These are phyloP conservation scores for Platynereis dumerilii DNA, from an alignment of 2,888 invertebrate genomes.

Conservation along the genomic window DNA sequence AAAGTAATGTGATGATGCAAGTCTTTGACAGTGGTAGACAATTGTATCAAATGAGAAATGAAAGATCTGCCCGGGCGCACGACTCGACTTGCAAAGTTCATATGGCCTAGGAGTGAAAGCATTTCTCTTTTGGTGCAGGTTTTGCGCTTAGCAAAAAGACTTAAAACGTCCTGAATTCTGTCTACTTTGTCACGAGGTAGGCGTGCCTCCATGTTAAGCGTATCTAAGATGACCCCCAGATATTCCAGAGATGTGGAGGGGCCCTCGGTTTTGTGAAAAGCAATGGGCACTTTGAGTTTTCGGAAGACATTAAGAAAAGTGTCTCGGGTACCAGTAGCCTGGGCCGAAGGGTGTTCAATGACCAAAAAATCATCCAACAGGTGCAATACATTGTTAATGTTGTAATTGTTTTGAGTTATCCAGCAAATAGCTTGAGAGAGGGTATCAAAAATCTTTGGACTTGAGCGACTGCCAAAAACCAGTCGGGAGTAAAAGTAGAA, in stretches of 20 bases:
- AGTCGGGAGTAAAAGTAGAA: too few relatives aligned
- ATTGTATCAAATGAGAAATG: constrained; percentile 27
- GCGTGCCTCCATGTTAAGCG: constrained; percentile 29
- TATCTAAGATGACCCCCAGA: constrained; percentile 35
- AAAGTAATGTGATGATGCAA: constrained; percentile 25
- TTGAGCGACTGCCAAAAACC: too few relatives aligned
- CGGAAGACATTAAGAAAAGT: constrained; percentile 21
- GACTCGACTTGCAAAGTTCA: constrained; percentile 12
- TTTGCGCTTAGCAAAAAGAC: constrained; percentile 13
- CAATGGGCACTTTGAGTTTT: constrained; percentile 28
- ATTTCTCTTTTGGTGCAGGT: constrained; percentile 31
- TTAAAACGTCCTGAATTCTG: neutral
- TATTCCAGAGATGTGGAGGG: constrained; percentile 32
- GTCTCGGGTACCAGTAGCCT: too few relatives aligned
- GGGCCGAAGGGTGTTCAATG: too few relatives aligned
- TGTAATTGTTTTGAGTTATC: too few relatives aligned
- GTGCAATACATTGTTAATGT: too few relatives aligned
- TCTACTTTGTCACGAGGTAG: neutral
- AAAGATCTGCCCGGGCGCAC: constrained; percentile 31
- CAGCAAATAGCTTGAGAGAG: too few relatives aligned
- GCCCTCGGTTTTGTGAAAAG: constrained; percentile 29
- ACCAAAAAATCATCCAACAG: too few relatives aligned
- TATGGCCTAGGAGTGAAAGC: constrained; percentile 26
- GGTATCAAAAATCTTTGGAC: too few relatives aligned
- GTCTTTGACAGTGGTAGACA: constrained; percentile 23